Percentiles rank a stretch among this genome's conserved stretches.
These are phyloP conservation scores for Zaprionus taronus DNA, from an alignment of 1,140 invertebrate species.

Conservation along the genomic window DNA sequence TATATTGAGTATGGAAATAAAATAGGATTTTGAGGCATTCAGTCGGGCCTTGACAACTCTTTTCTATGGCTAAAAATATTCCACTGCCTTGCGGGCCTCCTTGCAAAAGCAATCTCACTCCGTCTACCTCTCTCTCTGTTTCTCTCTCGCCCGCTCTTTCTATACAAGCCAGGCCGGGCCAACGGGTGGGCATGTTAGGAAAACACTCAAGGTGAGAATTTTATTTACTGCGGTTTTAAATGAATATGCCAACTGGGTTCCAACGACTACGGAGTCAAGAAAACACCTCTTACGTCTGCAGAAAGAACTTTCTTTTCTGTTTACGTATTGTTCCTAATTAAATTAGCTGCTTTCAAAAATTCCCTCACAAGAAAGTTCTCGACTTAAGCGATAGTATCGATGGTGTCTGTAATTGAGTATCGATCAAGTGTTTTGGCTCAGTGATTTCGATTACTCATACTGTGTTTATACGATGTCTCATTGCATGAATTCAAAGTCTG, in stretches of 20 bases:
- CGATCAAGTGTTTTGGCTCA: neutral
- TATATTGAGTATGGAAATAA: constrained; percentile 40
- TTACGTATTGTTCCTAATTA: neutral
- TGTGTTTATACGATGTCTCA: too few relatives aligned
- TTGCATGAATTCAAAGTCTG: too few relatives aligned
- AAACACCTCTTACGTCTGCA: neutral
- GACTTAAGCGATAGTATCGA: neutral
- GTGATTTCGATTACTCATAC: too few relatives aligned
- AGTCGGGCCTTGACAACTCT: constrained; percentile 33
- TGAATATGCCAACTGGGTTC: neutral
- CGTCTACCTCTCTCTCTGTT: too few relatives aligned
- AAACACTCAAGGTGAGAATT: constrained; percentile 6
- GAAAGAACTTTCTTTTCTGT: neutral
- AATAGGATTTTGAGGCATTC: constrained; percentile 50
- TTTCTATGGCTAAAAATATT: constrained; percentile 1
- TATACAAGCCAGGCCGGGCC: neutral
- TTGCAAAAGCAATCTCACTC: neutral
- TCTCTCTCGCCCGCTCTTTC: neutral
- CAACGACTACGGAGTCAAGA: neutral
- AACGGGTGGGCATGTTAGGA: neutral
- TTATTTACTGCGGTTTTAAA: constrained; percentile 7
- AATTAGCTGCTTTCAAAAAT: too few relatives aligned
- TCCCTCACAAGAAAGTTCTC: neutral
- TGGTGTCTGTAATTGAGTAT: neutral
- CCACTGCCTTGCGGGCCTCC: neutral